Evolutionary conservation across 2,797 vertebrate genomes (phyloP), one percentile per base, ranked within the genome.

Genomic region (Gallinago solitaria): DNA sequence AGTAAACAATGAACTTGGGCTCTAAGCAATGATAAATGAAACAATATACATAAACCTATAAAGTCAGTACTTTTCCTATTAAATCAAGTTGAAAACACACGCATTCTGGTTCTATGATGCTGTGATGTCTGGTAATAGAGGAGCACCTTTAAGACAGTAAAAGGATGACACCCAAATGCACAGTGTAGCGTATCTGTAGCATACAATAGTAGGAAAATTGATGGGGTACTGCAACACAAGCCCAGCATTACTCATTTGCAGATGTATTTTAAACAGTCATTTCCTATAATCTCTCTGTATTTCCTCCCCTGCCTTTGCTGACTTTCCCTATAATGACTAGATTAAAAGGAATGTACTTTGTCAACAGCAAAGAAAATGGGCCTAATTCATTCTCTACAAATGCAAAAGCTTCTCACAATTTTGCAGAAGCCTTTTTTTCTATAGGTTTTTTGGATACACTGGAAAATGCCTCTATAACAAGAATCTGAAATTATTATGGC

Each of bases 251-350:
- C 89, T 96, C 94, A 97, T 92, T 96, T 96, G 84, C 84, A 91
- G 93, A 96, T 91, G 87, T 96, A 94, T 95, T 93, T 96, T 89
- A 93, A 96, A 92, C 84, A 96, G 91, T 92, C 91, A 96, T 96
- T 96, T 96, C 94, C 95, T 96, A 96, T 91, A 92, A 95, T 94
- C 89, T 96, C 79, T 83, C 79, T 78, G 69, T 95, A 96, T 96
- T 96, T 97, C 95, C 95, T 97, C 82, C 56, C 18, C n/a, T 85
- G 61, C 73, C 93, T 96, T 94, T 89, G 87, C 89, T 94, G 91
- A 95, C 94, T 93, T 95, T 94, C 79, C n/a, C 76, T 81, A 41
- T 93, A 96, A 96, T 93, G 92, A 89, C 90, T 93, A 96, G 76
- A 97, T 96, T 94, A 92, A 95, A 96, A 96, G 48, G 51, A 93